Conservation (phyloP, 53 echinoderm and acorn worm genomes). For the Glandiceps talaboti region DNA sequence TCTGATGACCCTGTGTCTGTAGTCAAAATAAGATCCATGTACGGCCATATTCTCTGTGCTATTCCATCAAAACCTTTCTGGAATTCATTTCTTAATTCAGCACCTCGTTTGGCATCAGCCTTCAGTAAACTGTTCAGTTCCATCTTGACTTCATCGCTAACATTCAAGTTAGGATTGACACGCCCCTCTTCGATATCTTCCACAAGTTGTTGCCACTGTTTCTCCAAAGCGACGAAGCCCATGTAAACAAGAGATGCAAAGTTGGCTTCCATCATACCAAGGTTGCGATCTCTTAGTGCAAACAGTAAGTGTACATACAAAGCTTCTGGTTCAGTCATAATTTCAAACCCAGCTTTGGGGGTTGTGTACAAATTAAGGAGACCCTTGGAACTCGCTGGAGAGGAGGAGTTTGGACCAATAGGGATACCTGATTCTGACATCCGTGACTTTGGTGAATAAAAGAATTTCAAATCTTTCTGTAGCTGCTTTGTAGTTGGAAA, state of each 20-base stretch:
- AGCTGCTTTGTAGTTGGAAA: constrained; percentile 61
- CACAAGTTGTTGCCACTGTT: constrained; percentile 53
- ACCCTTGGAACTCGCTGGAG: constrained; percentile 56
- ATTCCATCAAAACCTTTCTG: constrained; percentile 66
- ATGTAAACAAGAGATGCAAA: constrained; percentile 75
- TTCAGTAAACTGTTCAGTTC: constrained; percentile 37
- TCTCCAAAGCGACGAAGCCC: constrained; percentile 58
- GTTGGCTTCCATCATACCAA: constrained; percentile 76
- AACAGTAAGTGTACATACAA: constrained; percentile 73
- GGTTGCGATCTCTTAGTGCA: constrained; percentile 54
- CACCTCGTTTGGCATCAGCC: constrained; percentile 63
- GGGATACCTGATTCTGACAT: constrained; percentile 56
- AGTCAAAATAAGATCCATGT: constrained; percentile 55
- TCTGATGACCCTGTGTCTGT: constrained; percentile 81
- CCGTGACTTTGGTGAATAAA: constrained; percentile 62
- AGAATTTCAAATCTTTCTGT: constrained; percentile 67
- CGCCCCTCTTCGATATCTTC: constrained; percentile 53
- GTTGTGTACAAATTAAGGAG: constrained; percentile 59
- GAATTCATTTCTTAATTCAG: constrained; percentile 58
- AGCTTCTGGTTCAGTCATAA: constrained; percentile 55
- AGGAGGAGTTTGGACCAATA: constrained; percentile 78
- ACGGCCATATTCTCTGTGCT: constrained; percentile 70
- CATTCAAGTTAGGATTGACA: constrained; percentile 36
- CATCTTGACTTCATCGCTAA: constrained; percentile 31
- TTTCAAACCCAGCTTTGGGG: constrained; percentile 62